Conservation (phyloP, 2,888 invertebrate genomes). For the Andrena bicolor region DNA sequence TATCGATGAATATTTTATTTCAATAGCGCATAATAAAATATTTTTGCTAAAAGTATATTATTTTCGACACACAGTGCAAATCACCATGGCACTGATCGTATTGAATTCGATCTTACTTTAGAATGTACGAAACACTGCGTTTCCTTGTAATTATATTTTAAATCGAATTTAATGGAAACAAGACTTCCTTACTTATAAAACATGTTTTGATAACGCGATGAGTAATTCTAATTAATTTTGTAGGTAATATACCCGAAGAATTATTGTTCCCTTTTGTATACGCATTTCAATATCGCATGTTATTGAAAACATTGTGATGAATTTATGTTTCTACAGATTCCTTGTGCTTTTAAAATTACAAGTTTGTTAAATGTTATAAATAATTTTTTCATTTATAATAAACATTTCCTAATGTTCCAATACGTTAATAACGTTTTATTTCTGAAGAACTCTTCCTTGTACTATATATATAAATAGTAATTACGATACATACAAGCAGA, state of each 20-base stretch:
- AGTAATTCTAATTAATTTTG: slow-evolving; percentile 24
- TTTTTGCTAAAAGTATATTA: slow-evolving; percentile 50
- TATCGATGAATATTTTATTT: slow-evolving; percentile 41
- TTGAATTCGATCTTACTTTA: slow-evolving; percentile 30
- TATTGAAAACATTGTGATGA: slow-evolving; percentile 10
- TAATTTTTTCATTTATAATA: slow-evolving; percentile 34
- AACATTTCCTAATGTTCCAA: slow-evolving; percentile 35
- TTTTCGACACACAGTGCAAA: slow-evolving; percentile 26
- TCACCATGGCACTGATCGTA: slow-evolving; percentile 23
- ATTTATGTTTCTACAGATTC: slow-evolving; percentile 21
- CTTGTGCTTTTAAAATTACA: slow-evolving; percentile 30
- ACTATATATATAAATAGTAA: background rate
- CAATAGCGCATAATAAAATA: slow-evolving; percentile 45
- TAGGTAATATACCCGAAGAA: slow-evolving; percentile 2
- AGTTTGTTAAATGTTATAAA: slow-evolving; percentile 20
- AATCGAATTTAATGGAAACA: slow-evolving; percentile 1
- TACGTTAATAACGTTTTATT: slow-evolving; percentile 16
- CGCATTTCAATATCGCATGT: slow-evolving; percentile 15
- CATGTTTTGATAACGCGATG: slow-evolving; percentile 12
- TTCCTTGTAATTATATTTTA: slow-evolving; percentile 21
- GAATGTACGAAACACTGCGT: slow-evolving; percentile 15
- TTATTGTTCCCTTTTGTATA: slow-evolving; percentile 3
- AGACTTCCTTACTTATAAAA: slow-evolving; percentile 27
- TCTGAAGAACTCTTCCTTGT: slow-evolving; percentile 11
- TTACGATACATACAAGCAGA: background rate